Evolutionary conservation across 2,113 vertebrate species (phyloP).

Genomic region (Syngnathoides biaculeatus): DNA sequence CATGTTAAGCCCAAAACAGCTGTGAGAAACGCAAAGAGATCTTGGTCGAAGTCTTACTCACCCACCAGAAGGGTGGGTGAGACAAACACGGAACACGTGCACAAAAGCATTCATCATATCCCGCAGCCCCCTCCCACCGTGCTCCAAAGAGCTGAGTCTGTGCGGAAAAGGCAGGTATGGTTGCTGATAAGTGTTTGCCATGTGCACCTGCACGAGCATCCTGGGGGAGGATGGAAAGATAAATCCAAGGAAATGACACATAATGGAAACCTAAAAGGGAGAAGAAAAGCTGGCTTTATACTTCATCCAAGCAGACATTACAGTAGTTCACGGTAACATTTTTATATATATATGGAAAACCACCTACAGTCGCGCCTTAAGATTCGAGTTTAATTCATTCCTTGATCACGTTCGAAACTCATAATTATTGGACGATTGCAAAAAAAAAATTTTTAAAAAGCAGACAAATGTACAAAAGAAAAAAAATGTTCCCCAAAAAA

Average conservation of each 20-base stretch:
- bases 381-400: too few species aligned
- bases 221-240: constrained; percentile 49
- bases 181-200: constrained; percentile 52
- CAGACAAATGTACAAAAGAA: too few species aligned
- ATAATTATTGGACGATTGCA: too few species aligned
- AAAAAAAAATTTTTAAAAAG: too few species aligned
- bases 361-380: too few species aligned
- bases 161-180: constrained; percentile 51
- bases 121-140: constrained; percentile 25
- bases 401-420: too few species aligned
- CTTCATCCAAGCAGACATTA: constrained; percentile 9
- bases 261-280: constrained; percentile 25
- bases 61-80: constrained; percentile 47
- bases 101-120: constrained; percentile 57
- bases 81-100: constrained; percentile 40
- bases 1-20: constrained; percentile 45
- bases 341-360: too few species aligned
- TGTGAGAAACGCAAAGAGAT: constrained; percentile 42
- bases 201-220: constrained; percentile 49
- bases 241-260: constrained; percentile 28
- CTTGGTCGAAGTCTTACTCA: constrained; percentile 45
- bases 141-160: constrained; percentile 41
- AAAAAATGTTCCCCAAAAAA: too few species aligned
- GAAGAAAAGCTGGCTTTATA: constrained; percentile 16
- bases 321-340: neutral